Base-by-base conservation (phyloP, 1,140 invertebrate genomes). In the Trichonephila clavipes region DNA sequence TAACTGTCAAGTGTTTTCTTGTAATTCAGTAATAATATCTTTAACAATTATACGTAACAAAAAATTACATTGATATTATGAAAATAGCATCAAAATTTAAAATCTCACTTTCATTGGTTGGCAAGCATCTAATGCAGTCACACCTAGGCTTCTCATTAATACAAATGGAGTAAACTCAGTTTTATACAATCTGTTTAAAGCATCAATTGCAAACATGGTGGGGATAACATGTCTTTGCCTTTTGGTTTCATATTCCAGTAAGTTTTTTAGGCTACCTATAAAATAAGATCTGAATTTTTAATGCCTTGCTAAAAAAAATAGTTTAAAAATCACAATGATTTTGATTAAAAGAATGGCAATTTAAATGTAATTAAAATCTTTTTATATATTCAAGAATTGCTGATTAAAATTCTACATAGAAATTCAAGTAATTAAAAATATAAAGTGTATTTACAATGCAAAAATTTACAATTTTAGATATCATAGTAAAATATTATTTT, bases 211-310 rank as follows among this genome's bases (percentile, higher is more conserved):
- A 0, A 98, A 95, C 97, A 99, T 98, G 0, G 98, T 98, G 5
- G 98, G 98, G 28, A 99, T 96, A 96, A 99, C 99, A 95, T 98
- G 97, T 59, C 97, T 96, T 95, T 99, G 98, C 64, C 98, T 96
- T 89, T 96, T 95, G 0, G 97, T 98, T 96, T 99, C 98, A 95
- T 99, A 99, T 94, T 97, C 96, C 62, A 97, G 95, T 24, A 99
- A 96, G 96, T 97, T 97, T n/a, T 96, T 96, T 94, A 96, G 95
- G 95, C 97, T 96, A 51, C 97, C 97, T 94, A 89, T 81, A 94
- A 69, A 77, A 64, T 90, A 51, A 51, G 10, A 40, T 3, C 34
- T 40, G 34, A 40, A 40, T 40, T 40, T 40, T 40, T 40, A 40
- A 40, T 40, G 34, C 34, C 34, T 40, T 40, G 34, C 4, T 40